These are phyloP conservation scores for Dyspetes luteomarginatus DNA, from an alignment of 2,888 invertebrate genomes.

Conservation along the genomic window DNA sequence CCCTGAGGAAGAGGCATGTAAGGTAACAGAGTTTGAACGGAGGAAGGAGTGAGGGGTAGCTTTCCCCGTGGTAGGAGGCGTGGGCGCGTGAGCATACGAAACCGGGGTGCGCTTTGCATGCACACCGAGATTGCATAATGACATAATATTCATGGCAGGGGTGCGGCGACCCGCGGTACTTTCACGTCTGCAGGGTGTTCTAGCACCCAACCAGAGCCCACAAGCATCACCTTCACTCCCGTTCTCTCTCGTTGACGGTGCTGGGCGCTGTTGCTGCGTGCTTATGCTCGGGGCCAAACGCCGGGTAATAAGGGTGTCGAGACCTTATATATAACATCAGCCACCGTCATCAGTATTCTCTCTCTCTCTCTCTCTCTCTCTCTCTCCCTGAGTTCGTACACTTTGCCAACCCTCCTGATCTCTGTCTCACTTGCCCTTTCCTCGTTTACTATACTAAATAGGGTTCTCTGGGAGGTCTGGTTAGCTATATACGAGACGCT, in stretches of 20 bases:
- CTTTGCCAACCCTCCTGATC: neutral
- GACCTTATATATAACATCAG: constrained; percentile 53
- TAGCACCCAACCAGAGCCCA: constrained; percentile 34
- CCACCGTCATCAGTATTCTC: constrained; percentile 26
- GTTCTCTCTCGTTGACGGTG: constrained; percentile 28
- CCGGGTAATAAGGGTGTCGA: constrained; percentile 78
- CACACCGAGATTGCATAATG: constrained; percentile 82
- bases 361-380: constrained; percentile 37
- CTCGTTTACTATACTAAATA: constrained; percentile 31
- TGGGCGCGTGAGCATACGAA: constrained; percentile 39
- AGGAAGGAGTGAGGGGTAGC: neutral
- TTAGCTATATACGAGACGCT: constrained; percentile 47
- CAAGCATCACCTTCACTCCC: constrained; percentile 36
- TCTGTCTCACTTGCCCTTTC: constrained; percentile 31
- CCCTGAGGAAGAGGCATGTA: neutral
- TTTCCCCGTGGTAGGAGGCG: constrained; percentile 16
- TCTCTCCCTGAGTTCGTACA: neutral
- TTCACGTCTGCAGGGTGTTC: constrained; percentile 17
- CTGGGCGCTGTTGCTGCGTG: constrained; percentile 66
- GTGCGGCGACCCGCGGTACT: constrained; percentile 40
- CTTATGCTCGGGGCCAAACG: constrained; percentile 75
- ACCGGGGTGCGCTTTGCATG: constrained; percentile 76
- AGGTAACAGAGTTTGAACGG: constrained; percentile 4
- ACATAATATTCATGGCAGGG: constrained; percentile 81
- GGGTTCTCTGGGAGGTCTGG: constrained; percentile 30